phyloP scores from a whole-genome alignment of 2,888 invertebrate species.

The Hedychridium roseum region DNA sequence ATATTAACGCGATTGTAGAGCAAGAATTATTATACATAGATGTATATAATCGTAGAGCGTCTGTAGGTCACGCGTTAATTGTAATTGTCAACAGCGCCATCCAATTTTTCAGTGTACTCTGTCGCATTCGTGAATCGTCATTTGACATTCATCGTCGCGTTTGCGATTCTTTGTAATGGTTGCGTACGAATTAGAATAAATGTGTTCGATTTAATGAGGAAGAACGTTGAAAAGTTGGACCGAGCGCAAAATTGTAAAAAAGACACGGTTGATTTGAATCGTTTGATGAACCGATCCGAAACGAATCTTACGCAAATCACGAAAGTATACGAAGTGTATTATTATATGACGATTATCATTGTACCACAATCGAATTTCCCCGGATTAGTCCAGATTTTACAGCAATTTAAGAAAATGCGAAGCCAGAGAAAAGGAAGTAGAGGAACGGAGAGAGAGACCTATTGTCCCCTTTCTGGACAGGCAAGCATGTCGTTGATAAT shows the following conservation, averaged over 20 bases:
- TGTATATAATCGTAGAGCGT: conserved; percentile 58
- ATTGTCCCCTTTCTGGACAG: conserved; percentile 32
- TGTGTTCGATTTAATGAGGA: too few relatives aligned
- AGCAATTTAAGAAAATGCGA: conserved; percentile 32
- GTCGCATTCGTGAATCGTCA: conserved; percentile 9
- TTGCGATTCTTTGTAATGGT: too few relatives aligned
- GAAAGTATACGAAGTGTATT: conserved; percentile 57
- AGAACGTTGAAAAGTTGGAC: conserved; percentile 32
- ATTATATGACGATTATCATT: too few relatives aligned
- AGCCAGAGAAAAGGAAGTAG: conserved; percentile 12
- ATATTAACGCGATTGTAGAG: conserved; percentile 50
- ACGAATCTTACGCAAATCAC: conserved; percentile 49
- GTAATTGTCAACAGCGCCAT: conserved; percentile 28
- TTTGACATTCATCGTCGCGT: too few relatives aligned
- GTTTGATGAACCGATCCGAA: conserved; percentile 52
- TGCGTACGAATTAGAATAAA: too few relatives aligned
- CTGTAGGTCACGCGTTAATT: conserved; percentile 48
- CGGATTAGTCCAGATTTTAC: conserved; percentile 37
- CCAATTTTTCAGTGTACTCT: conserved; percentile 32
- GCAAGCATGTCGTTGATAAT: conserved; percentile 13
- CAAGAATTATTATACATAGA: conserved; percentile 55
- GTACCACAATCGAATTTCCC: conserved; percentile 33
- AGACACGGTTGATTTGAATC: conserved; percentile 46
- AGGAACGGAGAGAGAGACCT: conserved; percentile 9
- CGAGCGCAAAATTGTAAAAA: conserved; percentile 32